Evolutionary conservation across 2,888 invertebrate genomes (phyloP).

Genomic region (Scaptomyza reducta): DNA sequence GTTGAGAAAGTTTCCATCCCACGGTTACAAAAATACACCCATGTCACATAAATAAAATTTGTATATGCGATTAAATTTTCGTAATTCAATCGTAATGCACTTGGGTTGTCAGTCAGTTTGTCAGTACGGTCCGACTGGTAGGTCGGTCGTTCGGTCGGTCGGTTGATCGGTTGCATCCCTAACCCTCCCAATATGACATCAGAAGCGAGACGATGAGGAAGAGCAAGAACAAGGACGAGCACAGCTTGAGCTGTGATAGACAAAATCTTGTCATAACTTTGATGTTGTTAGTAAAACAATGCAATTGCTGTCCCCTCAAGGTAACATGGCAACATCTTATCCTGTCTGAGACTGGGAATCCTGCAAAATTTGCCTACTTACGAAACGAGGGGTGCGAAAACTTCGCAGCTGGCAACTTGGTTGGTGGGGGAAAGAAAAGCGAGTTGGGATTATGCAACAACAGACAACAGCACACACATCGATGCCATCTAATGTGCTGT

Average conservation of each 20-base stretch:
- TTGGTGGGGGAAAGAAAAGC: slow-evolving; percentile 7
- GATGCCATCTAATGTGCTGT: slow-evolving; percentile 72
- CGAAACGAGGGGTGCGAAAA: slow-evolving; percentile 57
- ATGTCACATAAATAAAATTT: slow-evolving; percentile 79
- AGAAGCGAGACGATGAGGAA: slow-evolving; percentile 1
- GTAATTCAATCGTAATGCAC: slow-evolving; percentile 77
- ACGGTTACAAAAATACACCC: slow-evolving; percentile 71
- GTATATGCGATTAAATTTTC: slow-evolving; percentile 77
- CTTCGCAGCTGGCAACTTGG: slow-evolving; percentile 48
- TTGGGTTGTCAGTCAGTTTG: slow-evolving; percentile 57
- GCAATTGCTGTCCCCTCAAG: slow-evolving; percentile 65
- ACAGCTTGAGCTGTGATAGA: slow-evolving; percentile 68
- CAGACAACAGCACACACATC: slow-evolving; percentile 39
- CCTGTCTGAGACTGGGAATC: slow-evolving; percentile 58
- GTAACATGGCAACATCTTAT: slow-evolving; percentile 40
- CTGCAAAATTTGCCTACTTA: slow-evolving; percentile 60
- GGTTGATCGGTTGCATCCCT: slow-evolving; percentile 53
- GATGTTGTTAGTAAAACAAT: slow-evolving; percentile 77
- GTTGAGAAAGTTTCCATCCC: slow-evolving; percentile 58
- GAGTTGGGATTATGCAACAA: slow-evolving; percentile 65
- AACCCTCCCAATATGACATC: slow-evolving; percentile 51
- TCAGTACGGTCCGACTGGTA: slow-evolving; percentile 35
- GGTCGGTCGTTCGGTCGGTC: slow-evolving; percentile 17
- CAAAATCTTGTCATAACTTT: slow-evolving; percentile 82
- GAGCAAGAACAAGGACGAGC: slow-evolving; percentile 26